A percentile compares a stretch with the other conserved stretches of the same genome.
phyloP scores from a whole-genome alignment of 2,888 invertebrate species.

The Gastracanthus pulcherrimus region DNA sequence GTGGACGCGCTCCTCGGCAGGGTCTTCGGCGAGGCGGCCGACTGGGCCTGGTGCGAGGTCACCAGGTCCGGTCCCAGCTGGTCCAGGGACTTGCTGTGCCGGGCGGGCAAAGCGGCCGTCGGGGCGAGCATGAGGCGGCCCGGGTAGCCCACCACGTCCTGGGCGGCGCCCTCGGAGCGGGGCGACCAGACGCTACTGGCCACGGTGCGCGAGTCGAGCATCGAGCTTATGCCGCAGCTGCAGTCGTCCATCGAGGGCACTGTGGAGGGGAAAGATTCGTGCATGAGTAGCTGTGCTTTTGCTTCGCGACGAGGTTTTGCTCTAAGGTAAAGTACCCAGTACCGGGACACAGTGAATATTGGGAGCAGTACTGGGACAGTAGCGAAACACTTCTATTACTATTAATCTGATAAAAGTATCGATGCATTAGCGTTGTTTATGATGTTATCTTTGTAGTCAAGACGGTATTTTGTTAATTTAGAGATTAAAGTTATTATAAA shows the following conservation, averaged over 20 bases:
- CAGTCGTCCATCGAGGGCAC: constrained; percentile 81
- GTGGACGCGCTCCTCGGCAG: constrained; percentile 77
- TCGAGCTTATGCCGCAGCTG: constrained; percentile 82
- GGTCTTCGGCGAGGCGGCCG: constrained; percentile 71
- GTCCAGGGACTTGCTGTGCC: constrained; percentile 91
- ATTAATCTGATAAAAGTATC: too few relatives aligned
- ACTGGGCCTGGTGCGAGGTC: constrained; percentile 69
- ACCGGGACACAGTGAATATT: too few relatives aligned
- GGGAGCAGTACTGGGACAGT: too few relatives aligned
- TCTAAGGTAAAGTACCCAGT: too few relatives aligned
- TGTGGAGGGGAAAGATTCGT: constrained; percentile 39
- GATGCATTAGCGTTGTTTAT: too few relatives aligned
- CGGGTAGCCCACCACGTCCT: constrained; percentile 80
- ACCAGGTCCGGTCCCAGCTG: constrained; percentile 82
- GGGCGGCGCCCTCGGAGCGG: constrained; percentile 72
- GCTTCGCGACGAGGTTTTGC: too few relatives aligned
- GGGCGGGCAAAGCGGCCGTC: constrained; percentile 80
- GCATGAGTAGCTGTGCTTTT: too few relatives aligned
- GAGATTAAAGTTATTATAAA: too few relatives aligned
- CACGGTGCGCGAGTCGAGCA: constrained; percentile 82
- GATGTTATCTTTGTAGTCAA: too few relatives aligned
- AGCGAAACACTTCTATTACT: too few relatives aligned
- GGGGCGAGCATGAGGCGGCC: constrained; percentile 43
- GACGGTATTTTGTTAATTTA: too few relatives aligned
- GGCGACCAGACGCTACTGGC: constrained; percentile 82